These are phyloP conservation scores for Taeniopygia guttata DNA, from an alignment of 2,797 vertebrate genomes.

Conservation along the genomic window DNA sequence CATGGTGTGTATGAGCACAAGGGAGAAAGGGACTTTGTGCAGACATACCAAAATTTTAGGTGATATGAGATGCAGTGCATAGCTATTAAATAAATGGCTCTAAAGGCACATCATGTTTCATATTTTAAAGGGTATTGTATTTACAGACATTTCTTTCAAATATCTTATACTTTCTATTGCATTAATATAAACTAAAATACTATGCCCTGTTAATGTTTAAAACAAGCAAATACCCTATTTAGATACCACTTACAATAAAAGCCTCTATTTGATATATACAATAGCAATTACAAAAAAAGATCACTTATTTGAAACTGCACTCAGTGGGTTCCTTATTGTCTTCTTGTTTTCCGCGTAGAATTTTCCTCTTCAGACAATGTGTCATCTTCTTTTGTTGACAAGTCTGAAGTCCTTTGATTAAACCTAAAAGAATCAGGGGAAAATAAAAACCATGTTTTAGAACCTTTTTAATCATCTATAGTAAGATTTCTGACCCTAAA, in stretches of 20 bases:
- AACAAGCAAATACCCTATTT: neutral
- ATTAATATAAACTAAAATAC: neutral
- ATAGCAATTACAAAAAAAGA: neutral
- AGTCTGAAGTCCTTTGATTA: neutral
- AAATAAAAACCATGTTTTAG: neutral
- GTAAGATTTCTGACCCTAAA: neutral
- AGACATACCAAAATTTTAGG: neutral
- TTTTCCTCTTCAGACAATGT: neutral
- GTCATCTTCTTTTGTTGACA: neutral
- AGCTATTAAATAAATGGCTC: neutral
- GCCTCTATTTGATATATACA: neutral
- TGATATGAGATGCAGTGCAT: neutral
- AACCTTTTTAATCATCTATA: neutral
- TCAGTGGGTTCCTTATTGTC: neutral
- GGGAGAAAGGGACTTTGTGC: neutral
- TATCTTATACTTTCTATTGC: neutral
- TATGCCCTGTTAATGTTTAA: neutral
- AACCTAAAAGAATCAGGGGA: neutral
- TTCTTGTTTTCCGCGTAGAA: neutral
- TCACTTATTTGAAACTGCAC: neutral
- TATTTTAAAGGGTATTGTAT: neutral
- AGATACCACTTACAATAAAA: neutral
- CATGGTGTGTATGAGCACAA: neutral
- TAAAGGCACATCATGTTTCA: neutral
- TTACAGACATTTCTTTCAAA: neutral